Conservation (phyloP, 2,797 vertebrate species). For the Muraenolepis orangiensis region DNA sequence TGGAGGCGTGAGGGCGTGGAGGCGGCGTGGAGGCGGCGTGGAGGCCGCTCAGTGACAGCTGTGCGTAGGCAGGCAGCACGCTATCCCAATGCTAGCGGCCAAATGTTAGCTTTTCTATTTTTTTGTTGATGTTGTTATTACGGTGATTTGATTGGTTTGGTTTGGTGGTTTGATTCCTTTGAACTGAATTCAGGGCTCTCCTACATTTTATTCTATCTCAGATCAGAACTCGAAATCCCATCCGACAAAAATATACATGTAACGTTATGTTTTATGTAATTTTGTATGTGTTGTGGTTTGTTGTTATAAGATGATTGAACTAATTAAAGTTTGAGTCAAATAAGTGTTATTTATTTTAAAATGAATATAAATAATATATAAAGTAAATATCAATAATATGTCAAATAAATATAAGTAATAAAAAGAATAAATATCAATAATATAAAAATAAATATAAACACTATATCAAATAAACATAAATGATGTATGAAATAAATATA, state of each 20-base stretch:
- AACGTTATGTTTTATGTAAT: background rate
- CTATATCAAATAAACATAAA: too few species aligned
- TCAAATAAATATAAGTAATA: too few species aligned
- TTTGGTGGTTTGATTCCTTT: background rate
- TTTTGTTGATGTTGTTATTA: background rate
- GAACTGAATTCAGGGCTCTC: background rate
- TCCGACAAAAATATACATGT: too few species aligned
- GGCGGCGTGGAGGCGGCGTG: background rate
- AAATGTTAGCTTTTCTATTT: background rate
- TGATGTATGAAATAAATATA: too few species aligned
- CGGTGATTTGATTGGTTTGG: background rate
- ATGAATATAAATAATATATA: too few species aligned
- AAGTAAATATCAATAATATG: too few species aligned
- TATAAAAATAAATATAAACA: too few species aligned
- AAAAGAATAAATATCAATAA: too few species aligned
- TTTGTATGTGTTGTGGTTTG: background rate
- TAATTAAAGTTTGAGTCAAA: too few species aligned
- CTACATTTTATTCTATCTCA: background rate
- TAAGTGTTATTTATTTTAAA: too few species aligned
- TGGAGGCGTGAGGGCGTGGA: conserved; percentile 5
- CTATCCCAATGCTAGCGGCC: conserved; percentile 6
- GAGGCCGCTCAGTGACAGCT: conserved; percentile 15
- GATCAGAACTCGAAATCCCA: background rate
- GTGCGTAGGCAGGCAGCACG: background rate
- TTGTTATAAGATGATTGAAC: too few species aligned